These are phyloP conservation scores for Leiothrix lutea DNA, from an alignment of 2,113 vertebrate genomes.

Conservation along the genomic window DNA sequence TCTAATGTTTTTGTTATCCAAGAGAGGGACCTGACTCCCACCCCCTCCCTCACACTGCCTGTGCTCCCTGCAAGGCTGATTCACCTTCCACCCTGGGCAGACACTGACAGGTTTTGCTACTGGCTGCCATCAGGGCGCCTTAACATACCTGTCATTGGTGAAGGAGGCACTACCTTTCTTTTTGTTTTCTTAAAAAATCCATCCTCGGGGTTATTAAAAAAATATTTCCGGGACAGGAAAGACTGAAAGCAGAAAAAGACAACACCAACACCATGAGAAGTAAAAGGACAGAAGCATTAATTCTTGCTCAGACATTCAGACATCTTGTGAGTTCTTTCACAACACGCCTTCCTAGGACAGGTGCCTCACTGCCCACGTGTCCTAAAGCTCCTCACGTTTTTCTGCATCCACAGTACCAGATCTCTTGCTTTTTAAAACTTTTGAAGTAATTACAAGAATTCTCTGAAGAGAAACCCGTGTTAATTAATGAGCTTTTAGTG, in stretches of 20 bases:
- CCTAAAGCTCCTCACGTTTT: background rate
- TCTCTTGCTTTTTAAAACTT: background rate
- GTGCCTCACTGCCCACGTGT: rapidly evolving
- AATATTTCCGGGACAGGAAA: conserved; percentile 96
- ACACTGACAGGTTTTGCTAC: background rate
- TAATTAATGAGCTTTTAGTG: background rate
- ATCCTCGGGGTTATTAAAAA: conserved; percentile 98
- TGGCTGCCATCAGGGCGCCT: background rate
- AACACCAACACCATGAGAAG: background rate
- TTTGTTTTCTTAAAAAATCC: conserved; percentile 99
- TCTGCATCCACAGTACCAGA: background rate
- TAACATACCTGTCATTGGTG: conserved; percentile 94
- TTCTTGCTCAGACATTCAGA: background rate
- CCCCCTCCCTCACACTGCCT: background rate
- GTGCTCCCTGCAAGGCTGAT: background rate
- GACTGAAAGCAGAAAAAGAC: conserved; percentile 77
- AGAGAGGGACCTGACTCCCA: background rate
- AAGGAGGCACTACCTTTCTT: conserved; percentile 97
- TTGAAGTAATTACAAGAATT: background rate
- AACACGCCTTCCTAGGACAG: background rate
- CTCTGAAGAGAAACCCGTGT: background rate
- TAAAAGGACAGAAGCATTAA: background rate
- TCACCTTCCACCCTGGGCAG: background rate
- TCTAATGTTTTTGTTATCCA: background rate
- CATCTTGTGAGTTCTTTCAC: background rate